Evolutionary conservation across 2,888 invertebrate genomes (phyloP).

Genomic region (Antitype chi): DNA sequence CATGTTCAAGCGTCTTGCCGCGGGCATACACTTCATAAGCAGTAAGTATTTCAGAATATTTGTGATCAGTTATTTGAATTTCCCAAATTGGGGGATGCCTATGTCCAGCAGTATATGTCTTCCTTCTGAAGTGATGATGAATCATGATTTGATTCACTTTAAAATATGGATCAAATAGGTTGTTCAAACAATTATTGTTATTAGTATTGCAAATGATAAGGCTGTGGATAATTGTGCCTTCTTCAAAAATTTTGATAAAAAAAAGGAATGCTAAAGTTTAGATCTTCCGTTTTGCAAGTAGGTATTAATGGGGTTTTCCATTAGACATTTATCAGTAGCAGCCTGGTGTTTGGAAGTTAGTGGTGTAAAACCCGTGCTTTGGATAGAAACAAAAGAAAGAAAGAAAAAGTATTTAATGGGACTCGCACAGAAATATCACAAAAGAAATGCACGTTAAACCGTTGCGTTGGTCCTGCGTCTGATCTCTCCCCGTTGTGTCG

Average conservation of each 20-base stretch:
- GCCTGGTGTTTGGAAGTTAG: not conserved
- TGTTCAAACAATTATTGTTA: not conserved
- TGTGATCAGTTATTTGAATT: not conserved
- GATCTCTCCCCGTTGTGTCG: too few species aligned
- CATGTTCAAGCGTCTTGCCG: slow-evolving; percentile 96
- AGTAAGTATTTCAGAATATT: slow-evolving; percentile 87
- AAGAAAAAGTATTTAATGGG: too few species aligned
- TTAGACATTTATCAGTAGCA: not conserved
- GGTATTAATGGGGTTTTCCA: not conserved
- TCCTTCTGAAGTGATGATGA: too few species aligned
- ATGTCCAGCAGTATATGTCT: too few species aligned
- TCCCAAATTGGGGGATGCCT: too few species aligned
- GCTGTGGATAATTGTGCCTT: too few species aligned
- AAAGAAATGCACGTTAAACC: not conserved
- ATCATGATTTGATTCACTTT: too few species aligned
- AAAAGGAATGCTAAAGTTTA: not conserved
- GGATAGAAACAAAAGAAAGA: too few species aligned
- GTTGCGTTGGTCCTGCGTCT: not conserved
- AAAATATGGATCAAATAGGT: not conserved
- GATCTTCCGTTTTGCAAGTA: not conserved
- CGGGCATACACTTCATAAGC: slow-evolving; percentile 95
- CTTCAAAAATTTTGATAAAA: too few species aligned
- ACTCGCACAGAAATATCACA: too few species aligned
- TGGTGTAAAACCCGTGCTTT: not conserved
- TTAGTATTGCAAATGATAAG: not conserved